Evolutionary conservation across 2,797 vertebrate genomes (phyloP).

Genomic region (Lacerta agilis): DNA sequence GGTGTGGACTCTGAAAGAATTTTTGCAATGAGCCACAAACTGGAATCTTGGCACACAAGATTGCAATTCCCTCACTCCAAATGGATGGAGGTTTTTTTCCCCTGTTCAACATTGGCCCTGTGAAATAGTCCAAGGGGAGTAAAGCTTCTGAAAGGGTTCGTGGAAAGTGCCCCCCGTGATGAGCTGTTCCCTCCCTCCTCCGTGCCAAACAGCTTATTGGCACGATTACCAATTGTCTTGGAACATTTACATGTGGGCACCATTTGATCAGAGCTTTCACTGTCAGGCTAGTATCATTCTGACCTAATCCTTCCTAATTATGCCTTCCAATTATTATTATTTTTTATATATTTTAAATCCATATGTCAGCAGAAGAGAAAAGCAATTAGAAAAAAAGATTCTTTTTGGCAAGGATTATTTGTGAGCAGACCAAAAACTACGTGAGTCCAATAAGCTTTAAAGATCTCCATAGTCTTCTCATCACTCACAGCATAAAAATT

Average conservation of each 20-base stretch:
- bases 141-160: background rate
- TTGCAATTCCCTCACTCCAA: background rate
- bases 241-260: background rate
- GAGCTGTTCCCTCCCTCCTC: background rate
- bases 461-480: constrained; percentile 63
- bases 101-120: background rate
- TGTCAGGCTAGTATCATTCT: constrained; percentile 53
- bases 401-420: constrained; percentile 59
- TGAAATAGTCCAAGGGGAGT: background rate
- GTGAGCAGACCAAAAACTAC: constrained; percentile 60
- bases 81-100: background rate
- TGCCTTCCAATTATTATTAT: constrained; percentile 32
- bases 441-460: constrained; percentile 71
- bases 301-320: constrained; percentile 64
- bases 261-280: constrained; percentile 2
- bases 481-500: constrained; percentile 68
- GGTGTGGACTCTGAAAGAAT: too few relatives aligned
- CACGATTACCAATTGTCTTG: constrained; percentile 12
- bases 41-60: too few relatives aligned
- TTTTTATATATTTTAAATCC: background rate
- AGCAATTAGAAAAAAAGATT: constrained; percentile 50
- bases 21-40: too few relatives aligned
- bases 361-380: constrained; percentile 62
- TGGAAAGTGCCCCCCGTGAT: background rate
- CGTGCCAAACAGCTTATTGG: background rate